Conservation (phyloP, 2,113 vertebrate species). For the Channa argus region DNA sequence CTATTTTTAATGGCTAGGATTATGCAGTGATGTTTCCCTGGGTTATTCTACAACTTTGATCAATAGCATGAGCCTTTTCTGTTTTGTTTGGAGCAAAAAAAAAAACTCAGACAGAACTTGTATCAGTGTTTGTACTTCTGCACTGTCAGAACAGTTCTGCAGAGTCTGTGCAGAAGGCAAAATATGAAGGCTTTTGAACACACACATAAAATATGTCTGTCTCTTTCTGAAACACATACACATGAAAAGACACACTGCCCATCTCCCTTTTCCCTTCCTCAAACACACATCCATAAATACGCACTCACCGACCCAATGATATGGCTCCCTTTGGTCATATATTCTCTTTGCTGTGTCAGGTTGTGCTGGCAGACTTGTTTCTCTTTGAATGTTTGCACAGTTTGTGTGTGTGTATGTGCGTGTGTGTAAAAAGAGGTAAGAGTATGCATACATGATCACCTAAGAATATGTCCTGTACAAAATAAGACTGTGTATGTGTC, state of each 20-base stretch:
- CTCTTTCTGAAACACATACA: slow-evolving; percentile 41
- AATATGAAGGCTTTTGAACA: slow-evolving; percentile 59
- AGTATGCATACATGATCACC: slow-evolving; percentile 13
- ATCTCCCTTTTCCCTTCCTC: slow-evolving; percentile 38
- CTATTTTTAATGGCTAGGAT: slow-evolving; percentile 59
- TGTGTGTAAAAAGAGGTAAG: neutral
- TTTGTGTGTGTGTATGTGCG: neutral
- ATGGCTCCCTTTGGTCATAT: slow-evolving; percentile 59
- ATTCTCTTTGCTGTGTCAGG: slow-evolving; percentile 71
- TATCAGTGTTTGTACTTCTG: slow-evolving; percentile 61
- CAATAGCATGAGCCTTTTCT: slow-evolving; percentile 49
- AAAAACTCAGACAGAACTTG: slow-evolving; percentile 57
- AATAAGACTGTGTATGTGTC: slow-evolving; percentile 1
- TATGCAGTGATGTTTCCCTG: slow-evolving; percentile 51
- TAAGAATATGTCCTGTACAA: neutral
- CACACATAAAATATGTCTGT: slow-evolving; percentile 25
- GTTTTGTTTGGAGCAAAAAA: slow-evolving; percentile 43
- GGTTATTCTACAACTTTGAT: slow-evolving; percentile 63
- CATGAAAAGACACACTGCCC: slow-evolving; percentile 55
- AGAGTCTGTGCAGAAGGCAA: slow-evolving; percentile 43
- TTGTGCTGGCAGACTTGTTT: slow-evolving; percentile 34
- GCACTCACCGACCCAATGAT: slow-evolving; percentile 33
- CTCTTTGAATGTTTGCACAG: slow-evolving; percentile 29
- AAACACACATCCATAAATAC: slow-evolving; percentile 22
- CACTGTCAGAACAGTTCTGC: slow-evolving; percentile 62